phyloP scores from a whole-genome alignment of 2,888 invertebrate species.

The Leucophenga montana region DNA sequence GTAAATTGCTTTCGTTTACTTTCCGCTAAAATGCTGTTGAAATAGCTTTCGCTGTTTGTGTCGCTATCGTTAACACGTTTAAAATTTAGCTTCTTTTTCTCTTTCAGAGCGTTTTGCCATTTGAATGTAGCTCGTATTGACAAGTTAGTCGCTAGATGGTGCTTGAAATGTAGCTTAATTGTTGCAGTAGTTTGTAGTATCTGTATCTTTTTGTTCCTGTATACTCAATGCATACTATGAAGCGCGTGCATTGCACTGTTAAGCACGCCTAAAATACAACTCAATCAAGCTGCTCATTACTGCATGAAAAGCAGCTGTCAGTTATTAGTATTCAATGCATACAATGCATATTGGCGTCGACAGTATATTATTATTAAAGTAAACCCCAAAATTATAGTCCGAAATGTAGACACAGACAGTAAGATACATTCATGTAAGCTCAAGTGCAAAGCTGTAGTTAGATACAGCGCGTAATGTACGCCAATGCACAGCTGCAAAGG shows the following conservation, averaged over 20 bases:
- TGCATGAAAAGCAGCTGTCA: conserved; percentile 28
- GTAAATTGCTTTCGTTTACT: not conserved
- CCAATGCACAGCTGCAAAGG: conserved; percentile 51
- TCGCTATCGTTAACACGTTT: not conserved
- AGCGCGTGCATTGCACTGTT: conserved; percentile 24
- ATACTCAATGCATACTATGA: not conserved
- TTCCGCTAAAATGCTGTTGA: conserved; percentile 1
- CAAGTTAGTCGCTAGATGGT: too few relatives aligned
- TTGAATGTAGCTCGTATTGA: too few relatives aligned
- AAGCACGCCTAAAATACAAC: conserved; percentile 9
- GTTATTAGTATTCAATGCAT: conserved; percentile 23
- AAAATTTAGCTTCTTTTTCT: too few relatives aligned
- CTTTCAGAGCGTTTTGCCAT: too few relatives aligned
- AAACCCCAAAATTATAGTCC: conserved; percentile 46
- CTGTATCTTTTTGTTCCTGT: not conserved
- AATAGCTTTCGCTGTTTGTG: not conserved
- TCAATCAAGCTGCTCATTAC: not conserved
- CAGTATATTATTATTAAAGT: conserved; percentile 62
- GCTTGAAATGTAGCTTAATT: too few relatives aligned
- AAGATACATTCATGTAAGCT: conserved; percentile 8
- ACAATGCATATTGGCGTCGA: conserved; percentile 48
- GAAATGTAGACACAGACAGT: conserved; percentile 13
- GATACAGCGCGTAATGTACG: conserved; percentile 49
- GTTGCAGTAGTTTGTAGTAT: not conserved
- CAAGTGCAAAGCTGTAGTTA: conserved; percentile 13